Evolutionary conservation across 2,797 vertebrate species (phyloP), one percentile per base, ranked within the genome.

Genomic region (Leptatherina wallacei): DNA sequence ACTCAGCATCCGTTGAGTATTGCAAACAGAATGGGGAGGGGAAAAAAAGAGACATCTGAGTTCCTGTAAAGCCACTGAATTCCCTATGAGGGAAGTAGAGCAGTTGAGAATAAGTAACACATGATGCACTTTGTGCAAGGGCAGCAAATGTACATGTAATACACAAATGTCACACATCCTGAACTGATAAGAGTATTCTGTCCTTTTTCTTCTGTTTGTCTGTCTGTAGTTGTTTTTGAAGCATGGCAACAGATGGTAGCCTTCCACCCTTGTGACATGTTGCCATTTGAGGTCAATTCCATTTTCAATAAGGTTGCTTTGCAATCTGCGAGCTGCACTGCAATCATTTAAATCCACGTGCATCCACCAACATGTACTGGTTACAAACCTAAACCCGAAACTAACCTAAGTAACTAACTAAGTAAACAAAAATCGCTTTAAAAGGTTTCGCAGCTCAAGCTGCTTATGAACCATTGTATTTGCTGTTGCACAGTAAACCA

Each of bases 401-500:
- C 49, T 12, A 22, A 22, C 20, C 47, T 10, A 1, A 22, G n/a
- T n/a, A n/a, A n/a, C n/a, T n/a, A n/a, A n/a, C n/a, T n/a, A 51
- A 51, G 8, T 22, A 22, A 52, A 12, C 22, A 22, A 52, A 55
- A 42, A 61, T 4, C 0, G 60, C 63, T 44, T 74, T 52, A 58
- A 47, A 27, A 61, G 11, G 11, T 24, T 35, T 35, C 12, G 44
- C 8, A 27, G 9, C 44, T 29, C 49, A 2, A 20, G 72, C 57
- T 71, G 67, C 55, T 68, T 24, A 27, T 13, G 3, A 47, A 47
- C 18, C 38, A 30, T 75, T 65, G 36, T 16, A 20, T 56, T 59
- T 76, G 61, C 33, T 77, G 60, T 65, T 73, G 58, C 61, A 61
- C 62, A 42, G 63, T 65, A 64, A 81, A 81, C n/a, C 73, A 70